A percentile compares a stretch with the other conserved stretches of the same genome.
Conservation (phyloP, 2,888 invertebrate species). For the Dolichomitus sp. region DNA sequence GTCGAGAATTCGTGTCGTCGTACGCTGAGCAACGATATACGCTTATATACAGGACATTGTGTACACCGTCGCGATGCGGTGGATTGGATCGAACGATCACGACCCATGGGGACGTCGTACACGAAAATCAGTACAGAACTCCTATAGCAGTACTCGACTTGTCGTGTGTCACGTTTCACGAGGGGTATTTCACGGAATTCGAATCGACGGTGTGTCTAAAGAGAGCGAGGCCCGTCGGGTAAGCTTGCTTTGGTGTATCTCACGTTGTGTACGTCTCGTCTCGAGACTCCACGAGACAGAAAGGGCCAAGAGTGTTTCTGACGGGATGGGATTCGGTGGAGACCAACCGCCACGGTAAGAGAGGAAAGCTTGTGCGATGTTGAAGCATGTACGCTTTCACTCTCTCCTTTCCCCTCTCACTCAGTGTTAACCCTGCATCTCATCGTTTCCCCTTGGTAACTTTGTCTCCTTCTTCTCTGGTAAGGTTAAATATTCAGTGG, state of each 20-base stretch:
- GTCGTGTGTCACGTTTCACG: slow-evolving; percentile 41
- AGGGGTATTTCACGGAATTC: slow-evolving; percentile 54
- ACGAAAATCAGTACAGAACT: slow-evolving; percentile 46
- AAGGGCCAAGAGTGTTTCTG: slow-evolving; percentile 3
- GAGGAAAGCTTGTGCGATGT: slow-evolving; percentile 1
- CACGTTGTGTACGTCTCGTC: slow-evolving; percentile 17
- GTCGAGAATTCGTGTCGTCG: slow-evolving; percentile 40
- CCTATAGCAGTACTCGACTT: slow-evolving; percentile 29
- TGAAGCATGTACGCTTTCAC: slow-evolving; percentile 9
- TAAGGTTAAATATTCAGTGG: slow-evolving; percentile 77
- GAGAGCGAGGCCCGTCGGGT: slow-evolving; percentile 27
- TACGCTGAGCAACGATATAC: background rate
- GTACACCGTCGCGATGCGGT: background rate
- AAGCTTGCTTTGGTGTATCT: slow-evolving; percentile 25
- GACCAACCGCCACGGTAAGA: background rate
- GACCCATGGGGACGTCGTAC: slow-evolving; percentile 14
- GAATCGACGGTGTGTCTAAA: slow-evolving; percentile 47
- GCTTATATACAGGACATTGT: background rate
- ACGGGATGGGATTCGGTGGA: background rate
- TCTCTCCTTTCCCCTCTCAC: background rate
- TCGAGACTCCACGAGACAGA: slow-evolving; percentile 12
- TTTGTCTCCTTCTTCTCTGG: slow-evolving; percentile 18
- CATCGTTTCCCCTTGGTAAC: slow-evolving; percentile 9
- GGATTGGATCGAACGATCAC: slow-evolving; percentile 22
- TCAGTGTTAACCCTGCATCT: background rate